A percentile compares a stretch with the other conserved stretches of the same genome.
phyloP scores from a whole-genome alignment of 2,797 vertebrate species.

The Echiichthys vipera region DNA sequence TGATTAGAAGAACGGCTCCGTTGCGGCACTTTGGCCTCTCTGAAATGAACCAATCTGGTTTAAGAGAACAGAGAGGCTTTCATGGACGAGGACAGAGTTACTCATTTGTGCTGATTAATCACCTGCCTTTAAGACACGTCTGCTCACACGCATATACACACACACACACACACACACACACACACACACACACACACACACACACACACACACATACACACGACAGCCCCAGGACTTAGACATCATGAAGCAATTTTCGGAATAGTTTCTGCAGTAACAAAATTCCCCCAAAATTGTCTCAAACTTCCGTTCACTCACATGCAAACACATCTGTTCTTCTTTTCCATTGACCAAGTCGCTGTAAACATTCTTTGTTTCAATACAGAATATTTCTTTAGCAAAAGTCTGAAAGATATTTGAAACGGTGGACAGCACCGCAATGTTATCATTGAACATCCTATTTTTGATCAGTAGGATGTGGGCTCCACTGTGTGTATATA shows the following conservation, averaged over 20 bases:
- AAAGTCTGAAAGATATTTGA: constrained; percentile 24
- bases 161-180: background rate
- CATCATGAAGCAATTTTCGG: constrained; percentile 75
- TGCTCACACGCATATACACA: constrained; percentile 20
- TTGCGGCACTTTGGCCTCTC: constrained; percentile 25
- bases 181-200: constrained; percentile 18
- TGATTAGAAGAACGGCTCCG: constrained; percentile 46
- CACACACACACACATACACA: constrained; percentile 18
- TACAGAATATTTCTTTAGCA: constrained; percentile 18
- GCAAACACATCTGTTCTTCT: constrained; percentile 64
- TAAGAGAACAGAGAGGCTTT: constrained; percentile 63
- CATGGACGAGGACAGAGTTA: constrained; percentile 50
- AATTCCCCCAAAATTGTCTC: constrained; percentile 37
- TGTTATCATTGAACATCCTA: background rate
- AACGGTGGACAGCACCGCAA: constrained; percentile 3
- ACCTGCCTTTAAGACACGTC: constrained; percentile 49
- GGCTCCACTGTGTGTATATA: background rate
- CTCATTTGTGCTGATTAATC: constrained; percentile 68
- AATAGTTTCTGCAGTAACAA: constrained; percentile 57
- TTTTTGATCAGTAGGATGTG: constrained; percentile 8
- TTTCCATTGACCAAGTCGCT: constrained; percentile 46
- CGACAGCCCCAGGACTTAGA: constrained; percentile 26
- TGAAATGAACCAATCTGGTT: constrained; percentile 39
- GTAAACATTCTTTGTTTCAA: constrained; percentile 52
- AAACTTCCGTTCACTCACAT: constrained; percentile 55